Evolutionary conservation across 2,888 invertebrate genomes (phyloP), one percentile per base, ranked within the genome.

Genomic region (Sminthurides aquaticus): DNA sequence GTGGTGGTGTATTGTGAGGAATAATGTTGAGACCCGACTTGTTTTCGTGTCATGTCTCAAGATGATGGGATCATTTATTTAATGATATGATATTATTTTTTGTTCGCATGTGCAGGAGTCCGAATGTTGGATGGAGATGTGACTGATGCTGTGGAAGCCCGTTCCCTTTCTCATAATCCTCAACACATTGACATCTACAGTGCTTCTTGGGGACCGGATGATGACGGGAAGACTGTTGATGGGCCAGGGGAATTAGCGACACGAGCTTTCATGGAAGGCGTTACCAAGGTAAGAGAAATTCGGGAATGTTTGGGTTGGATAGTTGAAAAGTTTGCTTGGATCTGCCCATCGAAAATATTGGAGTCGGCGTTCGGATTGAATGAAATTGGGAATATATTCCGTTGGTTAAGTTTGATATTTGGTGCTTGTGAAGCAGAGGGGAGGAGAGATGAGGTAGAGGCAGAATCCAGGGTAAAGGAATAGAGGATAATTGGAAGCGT

Each of bases 131-230:
- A 97, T 77, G 97, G 97, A 29, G 95, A 98, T 79, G 98, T 99
- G 63, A 99, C 98, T 0, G 99, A 99, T 79, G 95, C 95, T 0
- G 97, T 99, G 11, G 99, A 99, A 81, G 97, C 98, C 1, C 85
- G 91, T 68, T 95, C 96, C 0, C 83, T 99, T 25, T 91, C 94
- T 75, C 84, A 95, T 64, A 94, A 95, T 79, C 91, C 92, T 26
- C 92, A 98, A 76, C 96, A 98, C 79, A 95, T 99, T 71, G 95
- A 99, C 80, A 95, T 99, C 75, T 99, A 98, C 81, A 95, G 94
- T 76, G 97, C 97, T 3, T 94, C 94, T 11, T 97, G 96, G 96
- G 97, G 97, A 1, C 97, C 97, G 67, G 69, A 69, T 67, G 67
- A 68, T 78, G 97, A 98, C 77, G 98, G 98, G 0, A 91, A 94